Percentiles rank a stretch among this genome's conserved stretches.
These are phyloP conservation scores for Manis crassicaudata DNA, from an alignment of 2,797 vertebrate species.

Conservation along the genomic window DNA sequence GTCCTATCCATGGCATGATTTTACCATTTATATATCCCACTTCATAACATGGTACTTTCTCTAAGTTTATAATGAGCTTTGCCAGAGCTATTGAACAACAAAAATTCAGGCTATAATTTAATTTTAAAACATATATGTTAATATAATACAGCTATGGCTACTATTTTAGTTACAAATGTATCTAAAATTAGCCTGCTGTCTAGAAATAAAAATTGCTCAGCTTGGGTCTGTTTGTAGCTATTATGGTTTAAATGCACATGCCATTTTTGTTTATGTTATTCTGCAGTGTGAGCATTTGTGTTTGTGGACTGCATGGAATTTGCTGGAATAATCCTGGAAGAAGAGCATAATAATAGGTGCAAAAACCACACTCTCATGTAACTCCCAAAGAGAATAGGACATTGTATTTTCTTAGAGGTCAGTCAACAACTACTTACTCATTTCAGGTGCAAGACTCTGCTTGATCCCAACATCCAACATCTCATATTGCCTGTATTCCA, in stretches of 20 bases:
- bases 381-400: slow-evolving; percentile 38
- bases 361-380: neutral
- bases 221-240: slow-evolving; percentile 27
- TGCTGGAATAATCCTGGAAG: slow-evolving; percentile 26
- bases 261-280: slow-evolving; percentile 19
- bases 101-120: slow-evolving; percentile 1
- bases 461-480: slow-evolving; percentile 51
- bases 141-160: slow-evolving; percentile 35
- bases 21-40: slow-evolving; percentile 20
- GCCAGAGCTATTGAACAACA: slow-evolving; percentile 1
- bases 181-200: slow-evolving; percentile 14
- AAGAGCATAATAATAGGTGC: slow-evolving; percentile 28
- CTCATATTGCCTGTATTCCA: slow-evolving; percentile 39
- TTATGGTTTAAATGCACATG: neutral
- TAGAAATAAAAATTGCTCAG: slow-evolving; percentile 40
- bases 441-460: slow-evolving; percentile 52
- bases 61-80: slow-evolving; percentile 54
- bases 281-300: slow-evolving; percentile 33
- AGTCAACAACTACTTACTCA: slow-evolving; percentile 38
- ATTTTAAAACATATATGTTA: slow-evolving; percentile 46
- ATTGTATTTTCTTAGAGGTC: slow-evolving; percentile 55
- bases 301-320: slow-evolving; percentile 10
- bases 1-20: neutral
- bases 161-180: slow-evolving; percentile 1
- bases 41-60: slow-evolving; percentile 18